These are phyloP conservation scores for Calephelis virginiensis DNA, from an alignment of 1,140 invertebrate genomes.

Conservation along the genomic window DNA sequence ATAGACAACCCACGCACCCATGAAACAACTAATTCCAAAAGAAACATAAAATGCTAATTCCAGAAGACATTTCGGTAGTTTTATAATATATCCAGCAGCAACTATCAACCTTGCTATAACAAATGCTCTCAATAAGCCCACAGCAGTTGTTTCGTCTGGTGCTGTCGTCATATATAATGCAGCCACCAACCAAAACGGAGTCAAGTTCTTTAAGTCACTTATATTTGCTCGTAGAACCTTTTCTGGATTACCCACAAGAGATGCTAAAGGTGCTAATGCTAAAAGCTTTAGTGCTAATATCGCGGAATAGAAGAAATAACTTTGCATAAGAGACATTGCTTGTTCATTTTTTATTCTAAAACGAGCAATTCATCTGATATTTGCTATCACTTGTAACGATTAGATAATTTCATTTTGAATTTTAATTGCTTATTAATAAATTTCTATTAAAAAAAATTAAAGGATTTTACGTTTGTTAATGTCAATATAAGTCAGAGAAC, in stretches of 20 bases:
- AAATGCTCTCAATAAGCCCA: constrained; percentile 38
- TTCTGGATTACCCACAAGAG: constrained; percentile 38
- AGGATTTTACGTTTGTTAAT: no score
- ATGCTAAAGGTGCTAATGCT: constrained; percentile 39
- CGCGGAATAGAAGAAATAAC: constrained; percentile 50
- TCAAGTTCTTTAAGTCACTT: constrained; percentile 51
- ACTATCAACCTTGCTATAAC: constrained; percentile 39
- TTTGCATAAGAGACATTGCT: constrained; percentile 32
- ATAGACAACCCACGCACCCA: constrained; percentile 42
- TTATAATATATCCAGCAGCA: constrained; percentile 35
- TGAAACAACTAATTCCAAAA: constrained; percentile 43
- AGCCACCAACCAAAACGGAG: constrained; percentile 52
- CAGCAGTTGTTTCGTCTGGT: constrained; percentile 36
- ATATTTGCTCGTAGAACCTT: constrained; percentile 46
- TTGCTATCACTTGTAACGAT: no score
- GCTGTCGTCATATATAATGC: constrained; percentile 50
- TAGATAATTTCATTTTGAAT: no score
- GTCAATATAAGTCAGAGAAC: no score
- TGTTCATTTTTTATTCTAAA: no score
- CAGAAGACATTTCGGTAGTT: constrained; percentile 28
- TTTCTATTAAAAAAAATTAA: no score
- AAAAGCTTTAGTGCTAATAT: constrained; percentile 48
- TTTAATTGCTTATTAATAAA: no score
- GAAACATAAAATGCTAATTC: constrained; percentile 45
- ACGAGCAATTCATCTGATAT: no score